Conservation (phyloP, 2,113 vertebrate genomes). For the Damaliscus lunatus region DNA sequence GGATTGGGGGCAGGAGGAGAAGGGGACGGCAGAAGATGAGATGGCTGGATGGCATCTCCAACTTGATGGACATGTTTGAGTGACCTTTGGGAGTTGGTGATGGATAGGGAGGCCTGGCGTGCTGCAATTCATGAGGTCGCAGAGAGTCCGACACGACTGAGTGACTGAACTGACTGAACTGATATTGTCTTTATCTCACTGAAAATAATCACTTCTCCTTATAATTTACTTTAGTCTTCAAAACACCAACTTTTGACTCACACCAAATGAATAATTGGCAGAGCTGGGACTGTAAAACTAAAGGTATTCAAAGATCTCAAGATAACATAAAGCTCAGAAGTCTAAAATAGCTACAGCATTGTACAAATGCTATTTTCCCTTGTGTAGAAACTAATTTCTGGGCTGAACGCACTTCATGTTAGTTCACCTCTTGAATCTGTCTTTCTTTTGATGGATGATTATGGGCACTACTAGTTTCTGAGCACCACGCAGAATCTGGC, state of each 20-base stretch:
- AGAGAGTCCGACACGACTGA: too few species aligned
- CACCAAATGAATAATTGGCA: not conserved
- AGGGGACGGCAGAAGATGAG: accelerated
- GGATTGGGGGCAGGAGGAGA: too few species aligned
- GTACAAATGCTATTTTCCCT: not conserved
- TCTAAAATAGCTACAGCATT: not conserved
- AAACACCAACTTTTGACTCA: not conserved
- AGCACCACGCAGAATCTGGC: not conserved
- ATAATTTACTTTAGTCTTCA: not conserved
- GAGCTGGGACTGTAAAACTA: not conserved
- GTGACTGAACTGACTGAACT: too few species aligned
- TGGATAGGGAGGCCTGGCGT: too few species aligned
- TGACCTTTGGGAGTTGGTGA: too few species aligned
- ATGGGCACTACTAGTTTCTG: accelerated
- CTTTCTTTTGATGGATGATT: not conserved
- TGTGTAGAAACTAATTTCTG: not conserved
- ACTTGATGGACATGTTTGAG: too few species aligned
- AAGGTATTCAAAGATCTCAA: not conserved
- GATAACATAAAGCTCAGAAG: not conserved
- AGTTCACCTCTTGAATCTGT: accelerated
- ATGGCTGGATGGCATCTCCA: too few species aligned
- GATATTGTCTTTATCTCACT: not conserved
- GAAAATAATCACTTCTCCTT: not conserved
- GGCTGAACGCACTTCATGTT: not conserved
- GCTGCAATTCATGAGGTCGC: too few species aligned